Evolutionary conservation across 2,797 vertebrate species (phyloP).

Genomic region (Carapus acus): DNA sequence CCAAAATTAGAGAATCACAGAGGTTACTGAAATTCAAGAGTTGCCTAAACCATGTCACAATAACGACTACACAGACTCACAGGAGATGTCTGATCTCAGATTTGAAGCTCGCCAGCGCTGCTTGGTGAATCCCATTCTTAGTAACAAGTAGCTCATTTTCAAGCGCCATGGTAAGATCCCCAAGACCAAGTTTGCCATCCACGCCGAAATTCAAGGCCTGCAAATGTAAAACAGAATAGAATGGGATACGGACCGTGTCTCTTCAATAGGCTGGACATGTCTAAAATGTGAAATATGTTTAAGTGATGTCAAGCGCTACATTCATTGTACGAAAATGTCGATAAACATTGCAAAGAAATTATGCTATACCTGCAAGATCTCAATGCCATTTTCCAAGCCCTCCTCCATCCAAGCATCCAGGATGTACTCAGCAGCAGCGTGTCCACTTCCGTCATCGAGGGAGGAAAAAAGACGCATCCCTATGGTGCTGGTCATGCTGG

Average conservation of each 20-base stretch:
- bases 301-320: too few species aligned
- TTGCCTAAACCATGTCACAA: too few species aligned
- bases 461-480: conserved; percentile 85
- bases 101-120: conserved; percentile 89
- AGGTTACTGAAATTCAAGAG: too few species aligned
- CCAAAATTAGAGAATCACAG: too few species aligned
- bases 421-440: conserved; percentile 76
- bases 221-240: conserved; percentile 18
- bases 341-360: background rate
- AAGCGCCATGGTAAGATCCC: conserved; percentile 83
- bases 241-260: background rate
- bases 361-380: conserved; percentile 83
- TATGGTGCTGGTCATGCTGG: conserved; percentile 74
- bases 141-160: conserved; percentile 89
- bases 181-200: conserved; percentile 84
- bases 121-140: conserved; percentile 87
- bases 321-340: too few species aligned
- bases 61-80: conserved; percentile 71
- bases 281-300: background rate
- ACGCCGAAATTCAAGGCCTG: conserved; percentile 90
- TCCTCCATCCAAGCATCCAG: conserved; percentile 92
- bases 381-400: conserved; percentile 86
- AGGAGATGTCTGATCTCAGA: conserved; percentile 86
- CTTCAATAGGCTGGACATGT: background rate
- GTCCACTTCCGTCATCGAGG: conserved; percentile 88